These are phyloP conservation scores for Hypselothyrea guttata DNA, from an alignment of 2,888 invertebrate genomes.

Conservation along the genomic window DNA sequence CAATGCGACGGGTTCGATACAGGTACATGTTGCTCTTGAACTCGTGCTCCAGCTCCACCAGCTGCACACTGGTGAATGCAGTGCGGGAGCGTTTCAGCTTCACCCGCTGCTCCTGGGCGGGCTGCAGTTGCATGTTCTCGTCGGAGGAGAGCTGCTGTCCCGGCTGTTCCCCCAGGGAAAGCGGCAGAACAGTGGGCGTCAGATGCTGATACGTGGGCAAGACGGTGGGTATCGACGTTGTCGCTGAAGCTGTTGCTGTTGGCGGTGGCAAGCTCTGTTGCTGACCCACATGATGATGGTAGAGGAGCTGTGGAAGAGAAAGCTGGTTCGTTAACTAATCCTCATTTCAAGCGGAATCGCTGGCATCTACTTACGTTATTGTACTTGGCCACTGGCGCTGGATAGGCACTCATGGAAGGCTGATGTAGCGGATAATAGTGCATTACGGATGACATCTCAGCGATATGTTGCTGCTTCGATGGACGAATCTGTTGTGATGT, in stretches of 20 bases:
- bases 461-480: conserved; percentile 31
- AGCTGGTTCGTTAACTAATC: no score
- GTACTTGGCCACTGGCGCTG: conserved; percentile 53
- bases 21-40: conserved; percentile 97
- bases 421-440: conserved; percentile 71
- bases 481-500: conserved; percentile 53
- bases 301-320: no score
- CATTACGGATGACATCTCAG: conserved; percentile 68
- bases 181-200: conserved; percentile 11
- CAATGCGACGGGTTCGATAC: conserved; percentile 95
- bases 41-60: conserved; percentile 96
- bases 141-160: conserved; percentile 59
- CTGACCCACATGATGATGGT: conserved; percentile 2
- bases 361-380: conserved; percentile 45
- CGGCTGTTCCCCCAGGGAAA: conserved; percentile 24
- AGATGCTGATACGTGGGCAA: conserved; percentile 30
- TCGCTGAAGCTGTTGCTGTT: conserved; percentile 10
- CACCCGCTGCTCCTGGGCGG: conserved; percentile 52
- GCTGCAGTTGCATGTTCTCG: conserved; percentile 53
- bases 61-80: conserved; percentile 97
- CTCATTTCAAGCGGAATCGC: fast-evolving
- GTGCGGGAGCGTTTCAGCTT: conserved; percentile 86
- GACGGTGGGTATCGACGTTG: not conserved
- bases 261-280: not conserved
- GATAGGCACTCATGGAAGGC: conserved; percentile 50